Percentiles rank a stretch among this genome's conserved stretches.
Evolutionary conservation across 2,113 vertebrate genomes (phyloP).

Genomic region (Cairina moschata): DNA sequence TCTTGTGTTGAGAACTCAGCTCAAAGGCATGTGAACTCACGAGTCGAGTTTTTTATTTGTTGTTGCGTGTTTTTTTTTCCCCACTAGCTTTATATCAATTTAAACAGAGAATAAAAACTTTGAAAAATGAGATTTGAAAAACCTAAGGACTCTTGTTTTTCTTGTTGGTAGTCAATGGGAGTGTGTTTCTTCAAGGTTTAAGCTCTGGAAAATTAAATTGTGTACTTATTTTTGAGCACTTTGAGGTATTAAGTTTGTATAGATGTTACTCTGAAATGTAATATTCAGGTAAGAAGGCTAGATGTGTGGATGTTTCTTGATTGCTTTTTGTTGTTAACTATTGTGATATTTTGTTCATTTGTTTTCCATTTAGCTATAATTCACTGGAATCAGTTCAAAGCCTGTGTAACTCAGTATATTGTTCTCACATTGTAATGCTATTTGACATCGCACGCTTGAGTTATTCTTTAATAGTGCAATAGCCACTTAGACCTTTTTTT

Average conservation of each 20-base stretch:
- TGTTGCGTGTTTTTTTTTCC: too few species aligned
- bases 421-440: rapidly evolving
- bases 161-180: rapidly evolving
- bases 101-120: rapidly evolving
- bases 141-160: rapidly evolving
- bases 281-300: rapidly evolving
- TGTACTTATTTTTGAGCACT: rapidly evolving
- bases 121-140: rapidly evolving
- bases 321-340: rapidly evolving
- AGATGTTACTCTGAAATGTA: not conserved
- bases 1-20: rapidly evolving
- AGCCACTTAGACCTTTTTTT: rapidly evolving
- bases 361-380: rapidly evolving
- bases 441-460: rapidly evolving
- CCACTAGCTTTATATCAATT: rapidly evolving
- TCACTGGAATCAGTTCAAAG: not conserved
- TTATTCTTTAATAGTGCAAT: rapidly evolving
- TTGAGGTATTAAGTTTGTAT: rapidly evolving
- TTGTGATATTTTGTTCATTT: not conserved
- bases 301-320: not conserved
- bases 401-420: rapidly evolving
- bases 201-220: rapidly evolving
- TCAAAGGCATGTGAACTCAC: rapidly evolving
- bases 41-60: rapidly evolving
- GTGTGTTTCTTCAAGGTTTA: rapidly evolving